Percentiles rank a stretch among this genome's conserved stretches.
Evolutionary conservation across 2,113 vertebrate genomes (phyloP).

Genomic region (Theristicus caerulescens): DNA sequence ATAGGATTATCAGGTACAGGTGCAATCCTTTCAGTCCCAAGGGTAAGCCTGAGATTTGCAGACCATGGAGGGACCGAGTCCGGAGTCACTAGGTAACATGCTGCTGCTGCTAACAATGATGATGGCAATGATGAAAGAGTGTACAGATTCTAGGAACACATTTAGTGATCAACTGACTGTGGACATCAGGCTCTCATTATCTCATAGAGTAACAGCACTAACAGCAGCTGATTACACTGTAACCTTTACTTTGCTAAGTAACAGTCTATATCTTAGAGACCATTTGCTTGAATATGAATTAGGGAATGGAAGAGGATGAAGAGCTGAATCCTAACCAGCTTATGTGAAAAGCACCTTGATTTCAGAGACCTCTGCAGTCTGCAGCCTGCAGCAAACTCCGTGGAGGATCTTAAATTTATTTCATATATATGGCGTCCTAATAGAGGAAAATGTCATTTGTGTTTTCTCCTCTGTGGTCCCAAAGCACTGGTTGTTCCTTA

Average conservation of each 20-base stretch:
- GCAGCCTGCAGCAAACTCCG: neutral
- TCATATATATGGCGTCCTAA: neutral
- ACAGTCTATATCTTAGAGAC: neutral
- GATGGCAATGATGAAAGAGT: accelerated
- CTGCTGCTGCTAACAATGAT: neutral
- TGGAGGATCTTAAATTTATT: neutral
- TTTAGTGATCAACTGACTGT: neutral
- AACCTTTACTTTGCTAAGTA: neutral
- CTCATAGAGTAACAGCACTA: neutral
- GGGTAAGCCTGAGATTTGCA: neutral
- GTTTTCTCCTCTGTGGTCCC: neutral
- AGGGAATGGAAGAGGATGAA: neutral
- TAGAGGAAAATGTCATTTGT: neutral
- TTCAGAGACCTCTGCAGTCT: neutral
- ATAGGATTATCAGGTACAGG: neutral
- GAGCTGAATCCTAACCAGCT: neutral
- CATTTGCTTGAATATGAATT: neutral
- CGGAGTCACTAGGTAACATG: too few species aligned
- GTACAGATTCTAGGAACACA: neutral
- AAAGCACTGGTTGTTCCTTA: neutral
- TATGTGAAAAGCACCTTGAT: neutral
- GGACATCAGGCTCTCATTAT: neutral
- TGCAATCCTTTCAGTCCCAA: neutral
- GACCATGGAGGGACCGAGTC: accelerated
- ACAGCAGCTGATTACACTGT: neutral